Evolutionary conservation across 1,140 invertebrate genomes (phyloP), one percentile per base, ranked within the genome.

Genomic region (Cataglyphis hispanica): DNA sequence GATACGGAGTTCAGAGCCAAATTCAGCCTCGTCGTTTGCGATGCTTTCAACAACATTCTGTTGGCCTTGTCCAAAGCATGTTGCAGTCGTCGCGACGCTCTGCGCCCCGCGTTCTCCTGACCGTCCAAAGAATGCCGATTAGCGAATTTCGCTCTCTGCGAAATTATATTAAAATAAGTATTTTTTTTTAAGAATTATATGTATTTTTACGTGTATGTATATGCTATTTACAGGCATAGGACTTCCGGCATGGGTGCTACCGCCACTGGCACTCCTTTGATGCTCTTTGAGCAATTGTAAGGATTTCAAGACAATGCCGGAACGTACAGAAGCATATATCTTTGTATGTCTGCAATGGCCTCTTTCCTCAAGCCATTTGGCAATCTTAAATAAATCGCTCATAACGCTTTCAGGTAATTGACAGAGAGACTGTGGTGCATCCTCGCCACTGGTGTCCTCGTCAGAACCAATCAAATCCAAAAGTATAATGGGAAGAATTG

Each of bases 391-490:
- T 77, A 99, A 95, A 86, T 98, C 97, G 76, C 96, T 96, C 67
- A 97, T 93, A 13, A 97, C 96, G 78, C 96, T 96, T 91, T 97
- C 97, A 25, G 96, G 95, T 34, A 97, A 94, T 92, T 95, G 96
- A 93, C 92, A 96, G 86, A 95, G 86, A 22, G 94, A 95, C 75
- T 93, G 93, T 7, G 94, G 94, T 2, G 93, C 92, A 88, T 95
- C 94, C 78, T 95, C 95, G 10, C 92, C 92, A 63, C 94, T 95
- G 13, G 94, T 95, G 96, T 98, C 98, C 94, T 99, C 98, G 94
- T 98, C 98, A 63, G 97, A 96, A 85, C 97, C 96, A 66, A 99
- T 97, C 77, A 99, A 95, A 95, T 99, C 98, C 89, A 99, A 94
- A 31, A 99, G 95, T 67, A 97, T 96, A 7, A 98, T 97, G 0